Base-by-base conservation (phyloP, 2,113 vertebrate species). In the Lophotis ruficrista region DNA sequence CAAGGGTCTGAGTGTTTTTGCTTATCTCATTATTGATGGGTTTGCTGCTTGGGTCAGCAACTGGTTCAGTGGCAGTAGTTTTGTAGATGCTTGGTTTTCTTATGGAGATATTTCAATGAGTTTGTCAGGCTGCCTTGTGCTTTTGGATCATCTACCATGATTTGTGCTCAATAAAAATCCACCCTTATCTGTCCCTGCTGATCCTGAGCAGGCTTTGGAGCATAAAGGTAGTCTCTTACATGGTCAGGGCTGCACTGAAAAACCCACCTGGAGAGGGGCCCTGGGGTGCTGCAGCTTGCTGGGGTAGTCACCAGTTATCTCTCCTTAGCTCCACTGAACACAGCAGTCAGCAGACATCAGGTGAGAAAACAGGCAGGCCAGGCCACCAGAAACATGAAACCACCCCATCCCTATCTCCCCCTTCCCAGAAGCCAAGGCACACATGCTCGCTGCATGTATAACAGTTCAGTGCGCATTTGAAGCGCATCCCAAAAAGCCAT, bases 341-440 rank as follows among this genome's bases (percentile, higher is more conserved):
- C 22, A n/a, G 25, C 5, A 18, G 28, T 57, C 1, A 0, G 0
- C 7, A 21, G 38, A 33, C 33, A 57, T 6, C 61, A 76, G 48
- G 70, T 28, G 24, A 82, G 33, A 93, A 68, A 76, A 48, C 8
- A n/a, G 43, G 13, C 47, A 87, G 37, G 10, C 22, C 23, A 56
- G 38, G 20, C 33, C 47, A 47, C 6, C 53, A 90, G 45, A 65
- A 60, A 61, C 8, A 14, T 2, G 2, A 73, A 70, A 35, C 3
- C 48, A 56, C 14, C 9, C 23, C 10, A 8, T 0, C 19, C 14
- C n/a, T 9, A 7, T 27, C 23, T 72, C 7, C 14, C 12, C 4
- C 17, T 47, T 33, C n/a, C 58, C 69, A 45, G 35, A 75, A 87
- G 11, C 31, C 65, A 76, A 54, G 37, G 80, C 30, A 53, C 83